Conservation (phyloP, 2,888 invertebrate genomes). For the Euclidia mi region DNA sequence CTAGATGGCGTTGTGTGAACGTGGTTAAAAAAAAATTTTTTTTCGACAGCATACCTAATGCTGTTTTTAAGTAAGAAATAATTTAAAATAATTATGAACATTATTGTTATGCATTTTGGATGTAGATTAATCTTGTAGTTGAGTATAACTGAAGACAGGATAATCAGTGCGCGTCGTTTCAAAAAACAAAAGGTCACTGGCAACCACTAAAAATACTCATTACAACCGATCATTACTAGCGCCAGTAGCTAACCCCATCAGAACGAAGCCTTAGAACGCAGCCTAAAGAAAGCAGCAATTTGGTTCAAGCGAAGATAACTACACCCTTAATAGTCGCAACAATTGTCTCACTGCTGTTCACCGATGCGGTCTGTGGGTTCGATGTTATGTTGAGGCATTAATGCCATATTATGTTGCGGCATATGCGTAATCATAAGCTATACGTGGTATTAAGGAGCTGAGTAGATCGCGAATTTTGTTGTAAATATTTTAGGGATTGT, state of each 20-base stretch:
- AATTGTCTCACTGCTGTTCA: constrained; percentile 69
- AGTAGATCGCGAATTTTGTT: constrained; percentile 15
- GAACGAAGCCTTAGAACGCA: constrained; percentile 66
- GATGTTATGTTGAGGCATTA: constrained; percentile 22
- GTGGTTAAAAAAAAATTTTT: too few relatives aligned
- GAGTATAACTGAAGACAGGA: too few relatives aligned
- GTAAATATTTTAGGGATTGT: constrained; percentile 16
- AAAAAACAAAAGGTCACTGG: too few relatives aligned
- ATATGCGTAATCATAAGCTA: constrained; percentile 37
- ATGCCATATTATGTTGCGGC: constrained; percentile 26
- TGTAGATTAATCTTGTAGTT: too few relatives aligned
- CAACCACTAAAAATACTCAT: too few relatives aligned
- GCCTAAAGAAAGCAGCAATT: constrained; percentile 79
- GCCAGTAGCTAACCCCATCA: constrained; percentile 48
- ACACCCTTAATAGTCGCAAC: constrained; percentile 72
- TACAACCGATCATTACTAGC: constrained; percentile 26
- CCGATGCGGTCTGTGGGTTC: constrained; percentile 53
- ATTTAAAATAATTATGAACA: too few relatives aligned
- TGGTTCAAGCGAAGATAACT: constrained; percentile 68
- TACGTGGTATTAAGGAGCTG: constrained; percentile 26
- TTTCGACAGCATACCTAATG: too few relatives aligned
- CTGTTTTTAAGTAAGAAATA: too few relatives aligned
- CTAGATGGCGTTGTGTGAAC: too few relatives aligned
- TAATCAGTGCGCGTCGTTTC: too few relatives aligned
- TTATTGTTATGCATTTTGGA: too few relatives aligned